phyloP scores from a whole-genome alignment of 1,140 invertebrate genomes.

The Trichomalopsis sarcophagae region DNA sequence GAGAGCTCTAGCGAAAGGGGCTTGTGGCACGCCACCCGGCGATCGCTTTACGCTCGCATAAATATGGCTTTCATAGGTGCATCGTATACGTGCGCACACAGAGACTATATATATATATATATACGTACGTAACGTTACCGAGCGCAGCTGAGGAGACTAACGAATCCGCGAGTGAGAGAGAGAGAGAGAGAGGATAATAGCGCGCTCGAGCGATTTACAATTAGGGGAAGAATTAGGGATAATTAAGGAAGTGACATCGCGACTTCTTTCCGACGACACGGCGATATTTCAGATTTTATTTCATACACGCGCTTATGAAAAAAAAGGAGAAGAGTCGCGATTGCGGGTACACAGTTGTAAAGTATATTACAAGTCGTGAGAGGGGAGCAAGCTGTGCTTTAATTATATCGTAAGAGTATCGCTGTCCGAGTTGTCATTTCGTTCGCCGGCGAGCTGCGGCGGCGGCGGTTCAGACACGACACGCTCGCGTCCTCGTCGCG shows the following conservation, averaged over 20 bases:
- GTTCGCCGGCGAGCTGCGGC: too few relatives aligned
- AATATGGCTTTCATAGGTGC: constrained; percentile 46
- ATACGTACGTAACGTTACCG: neutral
- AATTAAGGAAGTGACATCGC: constrained; percentile 47
- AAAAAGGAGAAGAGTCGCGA: too few relatives aligned
- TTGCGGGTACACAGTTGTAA: constrained; percentile 24
- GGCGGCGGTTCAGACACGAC: neutral
- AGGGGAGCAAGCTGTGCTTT: neutral
- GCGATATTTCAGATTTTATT: constrained; percentile 5
- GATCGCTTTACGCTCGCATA: constrained; percentile 50
- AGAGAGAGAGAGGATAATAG: neutral
- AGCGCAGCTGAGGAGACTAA: constrained; percentile 1
- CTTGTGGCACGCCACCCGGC: constrained; percentile 46
- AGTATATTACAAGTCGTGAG: neutral
- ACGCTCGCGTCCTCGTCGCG: too few relatives aligned
- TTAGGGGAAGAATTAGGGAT: constrained; percentile 41
- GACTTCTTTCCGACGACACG: neutral
- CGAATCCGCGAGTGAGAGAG: neutral
- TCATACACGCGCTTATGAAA: too few relatives aligned
- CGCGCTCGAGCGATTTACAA: constrained; percentile 37
- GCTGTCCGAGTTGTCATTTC: constrained; percentile 39
- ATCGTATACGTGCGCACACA: neutral
- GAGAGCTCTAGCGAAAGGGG: constrained; percentile 28
- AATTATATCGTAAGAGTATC: constrained; percentile 43
- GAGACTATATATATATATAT: too few relatives aligned